These are phyloP conservation scores for Paraescarpia echinospica DNA, from an alignment of 1,140 invertebrate genomes.

Conservation along the genomic window DNA sequence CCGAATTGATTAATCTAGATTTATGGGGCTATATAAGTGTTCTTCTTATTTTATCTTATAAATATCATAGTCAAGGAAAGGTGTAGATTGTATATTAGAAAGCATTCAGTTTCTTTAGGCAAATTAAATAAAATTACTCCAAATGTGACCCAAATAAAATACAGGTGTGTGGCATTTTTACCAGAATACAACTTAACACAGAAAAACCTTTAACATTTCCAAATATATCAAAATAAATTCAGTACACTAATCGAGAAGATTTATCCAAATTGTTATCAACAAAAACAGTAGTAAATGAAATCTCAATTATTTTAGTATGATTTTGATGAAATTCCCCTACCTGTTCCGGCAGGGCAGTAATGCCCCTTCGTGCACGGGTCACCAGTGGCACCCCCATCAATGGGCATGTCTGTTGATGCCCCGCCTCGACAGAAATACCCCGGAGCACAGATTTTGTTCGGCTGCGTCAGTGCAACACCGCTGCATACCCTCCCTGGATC, in stretches of 20 bases:
- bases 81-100: too few species aligned
- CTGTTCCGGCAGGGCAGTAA: constrained; percentile 50
- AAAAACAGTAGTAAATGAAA: not conserved
- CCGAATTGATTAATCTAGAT: too few species aligned
- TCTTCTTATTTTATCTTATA: too few species aligned
- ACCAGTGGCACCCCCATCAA: constrained; percentile 48
- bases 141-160: not conserved
- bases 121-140: not conserved
- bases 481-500: constrained; percentile 47
- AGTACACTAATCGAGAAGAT: not conserved
- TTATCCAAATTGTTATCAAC: too few species aligned
- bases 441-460: constrained; percentile 46
- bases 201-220: not conserved
- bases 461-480: constrained; percentile 42
- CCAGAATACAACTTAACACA: not conserved
- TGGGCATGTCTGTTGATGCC: constrained; percentile 45
- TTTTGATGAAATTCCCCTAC: constrained; percentile 11
- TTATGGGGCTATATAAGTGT: too few species aligned
- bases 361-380: constrained; percentile 41
- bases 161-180: not conserved
- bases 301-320: not conserved
- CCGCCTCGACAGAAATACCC: constrained; percentile 49
- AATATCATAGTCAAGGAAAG: too few species aligned
- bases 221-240: not conserved
- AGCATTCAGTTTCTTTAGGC: too few species aligned